Base-by-base conservation (phyloP, 2,888 invertebrate genomes). In the Nebria brevicollis region DNA sequence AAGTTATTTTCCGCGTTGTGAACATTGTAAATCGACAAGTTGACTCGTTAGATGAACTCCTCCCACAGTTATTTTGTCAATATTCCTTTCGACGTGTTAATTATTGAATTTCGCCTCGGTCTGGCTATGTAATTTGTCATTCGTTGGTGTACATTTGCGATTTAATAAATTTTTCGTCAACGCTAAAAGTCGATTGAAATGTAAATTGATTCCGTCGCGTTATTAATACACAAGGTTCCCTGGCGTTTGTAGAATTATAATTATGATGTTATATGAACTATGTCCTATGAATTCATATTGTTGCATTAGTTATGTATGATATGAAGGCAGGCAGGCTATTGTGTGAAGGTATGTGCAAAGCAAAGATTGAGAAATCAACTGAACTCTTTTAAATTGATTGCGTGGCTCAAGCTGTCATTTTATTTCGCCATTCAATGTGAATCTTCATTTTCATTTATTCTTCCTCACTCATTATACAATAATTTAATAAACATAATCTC, bases 301-400 rank as follows among this genome's bases (percentile, higher is more conserved):
- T 54, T 54, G 54, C 54, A 54, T 54, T 54, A 54, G 54, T 54
- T 54, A 54, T 54, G 54, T 54, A 54, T 54, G 54, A 54, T 54
- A 54, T 54, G 54, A 11, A 54, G 8, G 54, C 8, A 54, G 54
- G 43, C 43, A 43, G 2, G 11, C 54, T 54, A 54, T 54, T 54
- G 54, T 54, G 54, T 54, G 54, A 54, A 54, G 54, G 7, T 54
- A 54, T 54, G 54, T 13, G 13, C 54, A 54, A 54, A 13, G 13
- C 13, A 13, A 13, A 54, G 54, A 54, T 11, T 54, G 34, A 54
- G 54, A 54, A 54, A 54, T 54, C 54, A 13, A 54, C 54, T 54
- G 54, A 54, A 54, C 54, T 54, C 54, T 54, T 54, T 54, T 54
- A 54, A 54, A 54, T 54, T 54, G 54, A 54, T 11, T 54, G 8